phyloP scores from a whole-genome alignment of 92 coral and sea anemone species.

The Zoanthus solanderi region DNA sequence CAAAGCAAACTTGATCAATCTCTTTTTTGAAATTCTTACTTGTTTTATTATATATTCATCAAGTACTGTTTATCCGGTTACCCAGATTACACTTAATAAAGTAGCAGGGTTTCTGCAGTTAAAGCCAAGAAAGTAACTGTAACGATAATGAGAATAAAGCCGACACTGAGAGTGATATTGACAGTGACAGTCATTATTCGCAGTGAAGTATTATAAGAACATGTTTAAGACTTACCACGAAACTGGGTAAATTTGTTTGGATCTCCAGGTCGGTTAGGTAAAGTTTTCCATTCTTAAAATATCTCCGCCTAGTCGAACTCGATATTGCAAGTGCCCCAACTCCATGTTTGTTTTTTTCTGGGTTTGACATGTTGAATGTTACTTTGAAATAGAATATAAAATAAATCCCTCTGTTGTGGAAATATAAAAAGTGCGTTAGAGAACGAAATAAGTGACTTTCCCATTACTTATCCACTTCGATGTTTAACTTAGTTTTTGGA shows the following conservation, averaged over 20 bases:
- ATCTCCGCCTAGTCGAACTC: neutral
- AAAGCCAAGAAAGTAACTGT: too few relatives aligned
- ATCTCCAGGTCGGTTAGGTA: neutral
- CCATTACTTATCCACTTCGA: neutral
- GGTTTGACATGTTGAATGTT: conserved; percentile 29
- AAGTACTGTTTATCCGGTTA: too few relatives aligned
- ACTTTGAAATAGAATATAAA: conserved; percentile 11
- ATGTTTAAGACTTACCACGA: neutral
- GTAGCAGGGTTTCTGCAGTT: too few relatives aligned
- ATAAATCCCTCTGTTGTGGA: conserved; percentile 32
- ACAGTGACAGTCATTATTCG: neutral
- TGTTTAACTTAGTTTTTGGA: neutral
- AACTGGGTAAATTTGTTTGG: neutral
- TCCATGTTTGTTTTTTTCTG: neutral
- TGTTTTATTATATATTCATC: too few relatives aligned
- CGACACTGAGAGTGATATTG: too few relatives aligned
- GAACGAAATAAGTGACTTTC: too few relatives aligned
- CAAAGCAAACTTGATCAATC: too few relatives aligned
- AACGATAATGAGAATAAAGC: too few relatives aligned
- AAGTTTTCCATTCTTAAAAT: neutral
- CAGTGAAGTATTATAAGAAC: neutral
- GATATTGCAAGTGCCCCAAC: neutral
- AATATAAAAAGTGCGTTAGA: neutral
- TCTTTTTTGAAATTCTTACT: too few relatives aligned
- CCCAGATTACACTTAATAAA: too few relatives aligned